Evolutionary conservation across 2,888 invertebrate species (phyloP), one percentile per base, ranked within the genome.

Genomic region (Lasioglossum malachurum): DNA sequence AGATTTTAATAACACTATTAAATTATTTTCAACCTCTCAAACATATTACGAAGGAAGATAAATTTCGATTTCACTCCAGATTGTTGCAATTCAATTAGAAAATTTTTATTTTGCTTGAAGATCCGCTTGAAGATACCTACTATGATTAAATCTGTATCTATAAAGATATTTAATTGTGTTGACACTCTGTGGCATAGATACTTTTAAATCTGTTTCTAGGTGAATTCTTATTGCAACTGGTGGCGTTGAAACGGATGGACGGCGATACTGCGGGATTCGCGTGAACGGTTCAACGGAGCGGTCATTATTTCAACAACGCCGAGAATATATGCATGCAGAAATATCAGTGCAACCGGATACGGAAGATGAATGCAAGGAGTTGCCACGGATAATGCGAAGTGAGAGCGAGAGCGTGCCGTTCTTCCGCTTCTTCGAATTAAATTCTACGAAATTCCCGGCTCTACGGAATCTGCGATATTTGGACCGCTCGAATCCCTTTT

Each of bases 351-450:
- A 57, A 75, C 67, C 76, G 85, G 77, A 86, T 83, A 60, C 79
- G 71, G 84, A 83, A 90, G 84, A 89, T 89, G 87, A 89, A 90
- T 89, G 88, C 87, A 84, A 88, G 80, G 83, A 89, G 86, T 87
- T 88, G 76, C 81, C 74, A 78, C 67, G 84, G 80, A 83, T 90
- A 86, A 86, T 89, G 80, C 79, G 83, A 83, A 83, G 77, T 74
- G 84, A 49, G 84, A 49, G 78, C 74, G 53, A 49, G 57, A 80
- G n/a, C 73, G 46, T 41, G 31, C 44, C 71, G n/a, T 75, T 88
- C 78, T 72, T 67, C 60, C 64, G 67, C 78, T 81, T 78, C 84
- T 46, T 72, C 82, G 86, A 89, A 88, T 89, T 86, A 84, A 87
- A 92, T 89, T 89, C 87, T 80, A 75, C 85, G 85, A 79, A 83